Base-by-base conservation (phyloP, 2,113 vertebrate genomes). In the Eleginops maclovinus region DNA sequence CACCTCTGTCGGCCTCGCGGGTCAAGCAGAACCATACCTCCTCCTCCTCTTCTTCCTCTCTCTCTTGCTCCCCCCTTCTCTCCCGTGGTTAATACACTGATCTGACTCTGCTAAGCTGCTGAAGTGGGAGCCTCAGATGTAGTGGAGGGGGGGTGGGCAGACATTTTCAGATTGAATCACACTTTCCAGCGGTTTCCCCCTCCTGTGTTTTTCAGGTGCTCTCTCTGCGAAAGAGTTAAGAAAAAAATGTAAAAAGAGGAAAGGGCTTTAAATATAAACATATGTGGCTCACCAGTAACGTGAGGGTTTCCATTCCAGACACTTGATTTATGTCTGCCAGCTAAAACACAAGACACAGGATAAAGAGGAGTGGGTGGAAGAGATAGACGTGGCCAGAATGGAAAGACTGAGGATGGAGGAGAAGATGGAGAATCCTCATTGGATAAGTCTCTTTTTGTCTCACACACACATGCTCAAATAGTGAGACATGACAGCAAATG, bases 1-100 rank as follows among this genome's bases (percentile, higher is more conserved):
- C 92, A 91, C 90, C 91, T 92, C 91, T 81, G 84, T 89, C 79
- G 76, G 93, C 92, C 91, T 93, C 85, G 81, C 54, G 87, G 91
- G 92, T 93, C 92, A 92, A 88, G 69, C 87, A 81, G 68, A 92
- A 87, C 84, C 88, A 82, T 87, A 86, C 86, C 87, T 64, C 83
- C 74, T 58, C 69, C 24, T 31, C 21, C 6, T 26, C 63, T 0
- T 17, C 40, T n/a, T 13, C 15, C 17, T 14, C 24, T 10, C 26
- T 17, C 24, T 28, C 17, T 22, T 50, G 9, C 43, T 22, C 17
- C 22, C 61, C 46, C 43, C 46, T 43, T 43, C 59, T 41, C 46
- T 50, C 60, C 28, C 43, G 4, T 71, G 53, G 58, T 85, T 79
- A 77, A 82, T 77, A 58, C 72, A 69, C 75, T 56, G 83, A 73